Conservation (phyloP, 2,113 vertebrate species). For the Atlantisia rogersi region DNA sequence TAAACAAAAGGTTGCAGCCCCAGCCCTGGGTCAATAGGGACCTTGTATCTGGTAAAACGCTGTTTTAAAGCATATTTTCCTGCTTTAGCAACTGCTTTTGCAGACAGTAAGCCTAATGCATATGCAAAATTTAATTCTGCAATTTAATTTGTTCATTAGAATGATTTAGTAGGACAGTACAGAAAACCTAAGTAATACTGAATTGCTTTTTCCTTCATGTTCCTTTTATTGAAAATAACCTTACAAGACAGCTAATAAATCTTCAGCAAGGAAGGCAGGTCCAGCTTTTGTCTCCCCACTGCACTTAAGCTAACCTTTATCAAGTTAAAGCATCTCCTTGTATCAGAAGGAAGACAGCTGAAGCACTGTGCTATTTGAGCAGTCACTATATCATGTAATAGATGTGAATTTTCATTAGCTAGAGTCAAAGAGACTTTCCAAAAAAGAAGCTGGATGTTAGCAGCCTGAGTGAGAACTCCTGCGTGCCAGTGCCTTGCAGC, state of each 20-base stretch:
- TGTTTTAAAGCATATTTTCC: background rate
- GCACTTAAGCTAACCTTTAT: background rate
- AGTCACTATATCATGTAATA: background rate
- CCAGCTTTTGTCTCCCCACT: background rate
- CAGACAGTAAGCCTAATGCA: background rate
- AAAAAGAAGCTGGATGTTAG: background rate
- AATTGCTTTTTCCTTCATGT: background rate
- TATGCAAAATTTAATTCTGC: background rate
- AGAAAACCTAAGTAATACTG: background rate
- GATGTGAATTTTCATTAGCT: background rate
- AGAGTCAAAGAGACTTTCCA: background rate
- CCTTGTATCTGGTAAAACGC: background rate
- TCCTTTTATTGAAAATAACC: background rate
- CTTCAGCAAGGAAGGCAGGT: background rate
- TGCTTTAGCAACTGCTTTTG: background rate
- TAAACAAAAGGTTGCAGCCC: background rate
- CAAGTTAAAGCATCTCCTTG: background rate
- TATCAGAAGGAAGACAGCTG: background rate
- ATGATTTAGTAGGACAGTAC: background rate
- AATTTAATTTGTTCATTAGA: background rate
- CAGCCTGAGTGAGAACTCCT: background rate
- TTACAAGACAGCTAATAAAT: background rate
- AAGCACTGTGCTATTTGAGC: background rate
- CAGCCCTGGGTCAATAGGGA: rapidly evolving
- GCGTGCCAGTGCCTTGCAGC: background rate